These are phyloP conservation scores for Onychomys arenicola DNA, from an alignment of 2,797 vertebrate species.

Conservation along the genomic window DNA sequence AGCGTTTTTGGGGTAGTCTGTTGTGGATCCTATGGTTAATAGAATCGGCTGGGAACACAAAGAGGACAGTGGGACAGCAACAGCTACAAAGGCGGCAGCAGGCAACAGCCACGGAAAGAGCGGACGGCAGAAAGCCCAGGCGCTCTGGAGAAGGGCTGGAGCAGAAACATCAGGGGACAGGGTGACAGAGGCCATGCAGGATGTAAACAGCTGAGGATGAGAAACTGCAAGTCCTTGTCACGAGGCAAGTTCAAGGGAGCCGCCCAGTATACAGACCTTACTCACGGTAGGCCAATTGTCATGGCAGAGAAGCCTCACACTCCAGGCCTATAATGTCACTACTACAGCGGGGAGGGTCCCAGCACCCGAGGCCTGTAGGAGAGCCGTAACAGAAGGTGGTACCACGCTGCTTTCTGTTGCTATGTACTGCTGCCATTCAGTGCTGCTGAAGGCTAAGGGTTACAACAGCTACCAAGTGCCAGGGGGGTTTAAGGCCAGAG, in stretches of 20 bases:
- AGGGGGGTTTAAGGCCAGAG: neutral
- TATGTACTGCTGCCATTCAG: neutral
- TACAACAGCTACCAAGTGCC: neutral
- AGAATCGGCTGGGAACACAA: neutral
- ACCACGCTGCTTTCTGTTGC: neutral
- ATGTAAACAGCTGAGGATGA: neutral
- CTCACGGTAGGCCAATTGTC: neutral
- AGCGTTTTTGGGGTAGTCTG: neutral
- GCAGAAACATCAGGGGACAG: neutral
- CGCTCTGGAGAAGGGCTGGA: neutral
- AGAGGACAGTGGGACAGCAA: neutral
- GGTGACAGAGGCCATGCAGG: neutral
- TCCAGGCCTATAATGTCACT: neutral
- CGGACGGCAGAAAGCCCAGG: neutral
- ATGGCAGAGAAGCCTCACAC: neutral
- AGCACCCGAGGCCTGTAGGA: accelerated
- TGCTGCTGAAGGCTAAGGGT: neutral
- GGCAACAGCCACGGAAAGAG: neutral
- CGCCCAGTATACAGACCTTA: neutral
- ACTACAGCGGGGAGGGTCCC: neutral
- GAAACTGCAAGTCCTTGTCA: neutral
- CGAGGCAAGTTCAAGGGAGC: neutral
- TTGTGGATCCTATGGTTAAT: neutral
- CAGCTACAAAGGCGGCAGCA: neutral
- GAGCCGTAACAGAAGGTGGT: neutral